Conservation (phyloP, 2,797 vertebrate species). For the Lacerta agilis region DNA sequence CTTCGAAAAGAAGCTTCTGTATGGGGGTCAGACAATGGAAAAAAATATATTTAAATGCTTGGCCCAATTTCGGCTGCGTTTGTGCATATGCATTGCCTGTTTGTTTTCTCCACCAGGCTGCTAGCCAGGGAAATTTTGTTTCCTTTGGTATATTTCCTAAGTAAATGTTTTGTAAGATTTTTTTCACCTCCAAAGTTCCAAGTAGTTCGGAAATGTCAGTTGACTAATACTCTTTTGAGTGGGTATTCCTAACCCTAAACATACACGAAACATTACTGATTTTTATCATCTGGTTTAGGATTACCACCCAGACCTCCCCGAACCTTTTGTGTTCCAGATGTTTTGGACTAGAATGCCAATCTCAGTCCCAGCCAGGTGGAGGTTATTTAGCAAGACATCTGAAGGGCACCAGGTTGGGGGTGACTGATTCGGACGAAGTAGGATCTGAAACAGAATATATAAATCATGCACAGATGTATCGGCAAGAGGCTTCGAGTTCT, state of each 20-base stretch:
- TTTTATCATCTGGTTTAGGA: slow-evolving; percentile 12
- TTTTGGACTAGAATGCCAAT: too few relatives aligned
- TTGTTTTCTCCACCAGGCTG: neutral
- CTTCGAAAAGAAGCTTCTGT: neutral
- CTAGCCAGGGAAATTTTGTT: neutral
- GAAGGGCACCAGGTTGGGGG: too few relatives aligned
- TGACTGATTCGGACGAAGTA: neutral
- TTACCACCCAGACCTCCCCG: neutral
- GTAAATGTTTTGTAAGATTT: neutral
- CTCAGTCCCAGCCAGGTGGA: too few relatives aligned
- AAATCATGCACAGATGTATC: neutral
- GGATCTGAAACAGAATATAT: neutral
- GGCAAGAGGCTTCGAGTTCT: neutral
- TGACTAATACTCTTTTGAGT: neutral
- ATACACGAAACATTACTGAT: neutral
- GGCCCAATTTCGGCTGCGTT: neutral
- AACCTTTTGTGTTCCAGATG: too few relatives aligned
- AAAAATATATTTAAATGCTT: neutral
- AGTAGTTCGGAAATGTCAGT: neutral
- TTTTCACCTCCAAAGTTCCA: neutral
- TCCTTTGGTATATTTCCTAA: neutral
- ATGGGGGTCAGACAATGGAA: neutral
- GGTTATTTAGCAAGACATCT: too few relatives aligned
- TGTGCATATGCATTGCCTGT: neutral
- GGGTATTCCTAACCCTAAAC: neutral